Evolutionary conservation across 2,797 vertebrate species (phyloP).

Genomic region (Pantherophis alleghaniensis): DNA sequence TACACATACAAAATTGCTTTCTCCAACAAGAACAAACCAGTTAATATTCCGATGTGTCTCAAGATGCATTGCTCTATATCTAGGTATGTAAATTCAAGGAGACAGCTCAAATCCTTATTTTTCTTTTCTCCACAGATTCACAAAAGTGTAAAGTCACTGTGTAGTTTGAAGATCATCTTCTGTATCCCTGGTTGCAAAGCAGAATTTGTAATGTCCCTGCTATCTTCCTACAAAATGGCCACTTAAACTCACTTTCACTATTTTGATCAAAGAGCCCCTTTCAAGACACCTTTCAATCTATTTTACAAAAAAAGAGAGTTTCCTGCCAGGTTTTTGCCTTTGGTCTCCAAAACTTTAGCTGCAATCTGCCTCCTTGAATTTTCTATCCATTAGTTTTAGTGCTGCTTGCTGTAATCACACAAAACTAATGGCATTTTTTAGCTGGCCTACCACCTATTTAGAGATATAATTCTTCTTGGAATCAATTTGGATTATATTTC

Average conservation of each 20-base stretch:
- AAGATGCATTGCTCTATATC: background rate
- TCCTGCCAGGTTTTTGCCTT: background rate
- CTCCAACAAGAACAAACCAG: background rate
- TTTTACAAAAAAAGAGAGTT: background rate
- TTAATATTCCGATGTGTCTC: background rate
- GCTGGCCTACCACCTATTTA: constrained; percentile 10
- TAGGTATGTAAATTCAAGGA: background rate
- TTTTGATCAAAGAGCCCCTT: background rate
- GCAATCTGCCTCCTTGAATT: background rate
- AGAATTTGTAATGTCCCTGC: background rate
- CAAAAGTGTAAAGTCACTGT: background rate
- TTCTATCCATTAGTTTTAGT: background rate
- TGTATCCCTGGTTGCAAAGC: background rate
- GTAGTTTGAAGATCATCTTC: background rate
- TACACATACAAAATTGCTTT: background rate
- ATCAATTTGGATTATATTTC: constrained; percentile 28
- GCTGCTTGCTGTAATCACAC: background rate
- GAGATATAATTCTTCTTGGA: constrained; percentile 5
- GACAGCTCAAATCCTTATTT: background rate
- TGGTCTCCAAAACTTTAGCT: background rate
- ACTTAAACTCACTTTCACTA: background rate
- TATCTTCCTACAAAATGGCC: background rate
- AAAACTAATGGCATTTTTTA: constrained; percentile 24
- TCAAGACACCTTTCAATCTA: background rate
- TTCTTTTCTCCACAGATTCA: background rate